Base-by-base conservation (phyloP, 2,113 vertebrate genomes). In the Channa maculata region DNA sequence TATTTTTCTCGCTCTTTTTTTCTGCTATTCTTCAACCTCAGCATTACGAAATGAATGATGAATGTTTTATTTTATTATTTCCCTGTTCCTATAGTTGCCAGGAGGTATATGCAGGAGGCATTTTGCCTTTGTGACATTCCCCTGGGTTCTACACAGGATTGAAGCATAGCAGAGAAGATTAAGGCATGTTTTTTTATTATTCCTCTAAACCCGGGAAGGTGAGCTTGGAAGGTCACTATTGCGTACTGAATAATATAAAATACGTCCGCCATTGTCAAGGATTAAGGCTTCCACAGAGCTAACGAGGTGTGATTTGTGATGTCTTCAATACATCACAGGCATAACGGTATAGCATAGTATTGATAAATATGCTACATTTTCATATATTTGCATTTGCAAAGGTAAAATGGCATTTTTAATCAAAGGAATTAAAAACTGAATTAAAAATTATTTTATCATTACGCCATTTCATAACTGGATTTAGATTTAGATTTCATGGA, bases 61-160 rank as follows among this genome's bases (percentile, higher is more conserved):
- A 86, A 92, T 89, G 84, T 84, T 90, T 93, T 75, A 86, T 87
- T 84, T 65, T 77, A 87, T 89, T 87, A 89, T 92, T 92, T 86
- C 41, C 77, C 52, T 67, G 73, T 77, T 78, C 75, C 74, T 71
- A 39, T 65, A 65, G 76, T 80, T 77, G 80, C 65, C 79, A 65
- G 82, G 84, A 81, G 80, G 83, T 85, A 51, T 71, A 66, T 0
- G 15, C 72, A 59, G 60, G 59, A 84, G 77, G 79, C 67, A 71
- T 86, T 82, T 71, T 70, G 66, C 75, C 65, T 86, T 85, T 87
- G 75, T 90, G 87, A 90, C 88, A 89, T 87, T 84, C 81, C 90
- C 88, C 80, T 58, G 91, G 91, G 86, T 76, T 68, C 76, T 51
- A 36, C 71, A 48, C 71, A 45, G 84, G 82, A 79, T 75, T 80